Percentiles rank a stretch among this genome's conserved stretches.
Conservation (phyloP, 2,113 vertebrate species). For the human (Homo sapiens) region DNA sequence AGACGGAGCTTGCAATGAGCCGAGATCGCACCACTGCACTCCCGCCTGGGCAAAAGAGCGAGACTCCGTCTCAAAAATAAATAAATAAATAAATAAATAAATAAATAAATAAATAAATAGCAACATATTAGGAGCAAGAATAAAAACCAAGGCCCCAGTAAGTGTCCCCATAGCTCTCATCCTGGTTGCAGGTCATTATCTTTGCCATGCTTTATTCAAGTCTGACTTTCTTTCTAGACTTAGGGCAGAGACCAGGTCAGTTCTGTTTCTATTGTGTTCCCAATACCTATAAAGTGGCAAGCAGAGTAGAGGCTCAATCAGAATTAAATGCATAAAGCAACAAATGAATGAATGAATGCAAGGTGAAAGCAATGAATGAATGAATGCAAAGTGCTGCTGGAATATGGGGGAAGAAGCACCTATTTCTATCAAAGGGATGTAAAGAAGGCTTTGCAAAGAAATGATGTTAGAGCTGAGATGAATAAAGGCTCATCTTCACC, state of each 20-base stretch:
- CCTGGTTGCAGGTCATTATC: not conserved
- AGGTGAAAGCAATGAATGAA: not conserved
- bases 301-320: not conserved
- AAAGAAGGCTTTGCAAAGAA: not conserved
- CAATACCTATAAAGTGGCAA: not conserved
- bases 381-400: too few relatives aligned
- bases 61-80: too few relatives aligned
- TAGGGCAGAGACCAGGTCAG: not conserved
- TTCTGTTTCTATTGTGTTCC: not conserved
- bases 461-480: not conserved
- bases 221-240: not conserved
- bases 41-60: too few relatives aligned
- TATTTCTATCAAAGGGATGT: not conserved
- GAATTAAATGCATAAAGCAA: not conserved
- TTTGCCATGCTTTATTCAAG: not conserved
- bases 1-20: too few relatives aligned
- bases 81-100: not conserved
- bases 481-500: not conserved
- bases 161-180: not conserved
- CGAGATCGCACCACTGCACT: too few relatives aligned
- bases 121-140: not conserved
- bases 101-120: not conserved
- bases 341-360: not conserved
- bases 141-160: not conserved
- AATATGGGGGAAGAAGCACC: not conserved